Evolutionary conservation across 2,888 invertebrate genomes (phyloP).

Genomic region (Xylota sylvarum): DNA sequence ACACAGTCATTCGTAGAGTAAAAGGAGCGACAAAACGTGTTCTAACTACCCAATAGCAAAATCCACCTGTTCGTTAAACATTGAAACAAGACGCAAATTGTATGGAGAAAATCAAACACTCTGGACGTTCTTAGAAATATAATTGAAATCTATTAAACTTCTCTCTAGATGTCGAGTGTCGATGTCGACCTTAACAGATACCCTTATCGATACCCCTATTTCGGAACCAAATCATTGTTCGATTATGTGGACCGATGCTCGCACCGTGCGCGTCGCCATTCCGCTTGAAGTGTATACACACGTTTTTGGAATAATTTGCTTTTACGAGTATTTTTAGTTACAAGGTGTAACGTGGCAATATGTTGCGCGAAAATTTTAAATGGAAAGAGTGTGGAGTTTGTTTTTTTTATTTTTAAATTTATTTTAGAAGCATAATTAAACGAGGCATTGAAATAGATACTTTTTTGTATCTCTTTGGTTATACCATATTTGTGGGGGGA

Average conservation of each 20-base stretch:
- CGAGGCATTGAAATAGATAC: not conserved
- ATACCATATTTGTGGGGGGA: too few relatives aligned
- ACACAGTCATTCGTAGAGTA: slow-evolving; percentile 2
- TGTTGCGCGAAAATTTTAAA: slow-evolving; percentile 23
- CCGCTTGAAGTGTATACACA: not conserved
- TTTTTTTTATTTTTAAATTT: not conserved
- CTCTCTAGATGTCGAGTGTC: too few relatives aligned
- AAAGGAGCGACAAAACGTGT: slow-evolving; percentile 21
- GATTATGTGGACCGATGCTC: slow-evolving; percentile 19
- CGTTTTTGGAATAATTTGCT: not conserved
- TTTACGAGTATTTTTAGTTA: slow-evolving; percentile 1
- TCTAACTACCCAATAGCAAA: slow-evolving; percentile 8
- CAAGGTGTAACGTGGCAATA: not conserved
- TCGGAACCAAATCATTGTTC: slow-evolving; percentile 22
- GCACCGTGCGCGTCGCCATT: not conserved
- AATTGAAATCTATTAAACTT: not conserved
- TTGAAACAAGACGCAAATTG: not conserved
- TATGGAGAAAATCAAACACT: not conserved
- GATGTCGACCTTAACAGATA: too few relatives aligned
- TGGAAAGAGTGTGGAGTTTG: not conserved
- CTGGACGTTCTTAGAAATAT: not conserved
- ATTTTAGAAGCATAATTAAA: not conserved
- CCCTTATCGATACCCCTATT: not conserved
- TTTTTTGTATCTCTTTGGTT: too few relatives aligned
- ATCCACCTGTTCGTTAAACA: slow-evolving; percentile 4